Percentiles rank a stretch among this genome's conserved stretches.
Conservation (phyloP, 2,888 invertebrate species). For the Lepidochrysops patricia region DNA sequence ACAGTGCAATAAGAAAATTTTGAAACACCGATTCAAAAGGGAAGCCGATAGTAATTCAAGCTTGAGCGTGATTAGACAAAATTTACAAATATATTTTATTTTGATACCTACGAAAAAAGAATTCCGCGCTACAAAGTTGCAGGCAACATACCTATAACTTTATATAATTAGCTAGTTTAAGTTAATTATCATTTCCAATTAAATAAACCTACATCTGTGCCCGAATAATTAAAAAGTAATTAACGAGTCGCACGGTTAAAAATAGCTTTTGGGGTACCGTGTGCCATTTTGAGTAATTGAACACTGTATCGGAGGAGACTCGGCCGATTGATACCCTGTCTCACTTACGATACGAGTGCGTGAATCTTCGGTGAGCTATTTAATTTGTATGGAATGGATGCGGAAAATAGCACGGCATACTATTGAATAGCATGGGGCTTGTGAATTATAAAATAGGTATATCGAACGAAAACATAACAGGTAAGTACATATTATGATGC, state of each 20-base stretch:
- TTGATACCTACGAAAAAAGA: too few species aligned
- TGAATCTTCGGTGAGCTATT: conserved; percentile 67
- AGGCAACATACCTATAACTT: too few species aligned
- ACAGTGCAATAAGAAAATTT: too few species aligned
- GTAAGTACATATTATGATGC: too few species aligned
- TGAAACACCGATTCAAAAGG: too few species aligned
- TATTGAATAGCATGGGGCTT: neutral
- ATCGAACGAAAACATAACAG: too few species aligned
- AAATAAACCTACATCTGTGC: neutral
- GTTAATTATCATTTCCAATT: neutral
- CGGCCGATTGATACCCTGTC: conserved; percentile 60
- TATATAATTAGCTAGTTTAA: too few species aligned
- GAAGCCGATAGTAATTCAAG: too few species aligned
- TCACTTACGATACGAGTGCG: conserved; percentile 52
- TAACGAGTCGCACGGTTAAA: neutral
- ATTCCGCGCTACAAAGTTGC: too few species aligned
- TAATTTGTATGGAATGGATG: conserved; percentile 51
- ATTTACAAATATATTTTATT: too few species aligned
- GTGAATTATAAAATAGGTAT: too few species aligned
- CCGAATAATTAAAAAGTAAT: conserved; percentile 2
- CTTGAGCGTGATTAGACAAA: too few species aligned
- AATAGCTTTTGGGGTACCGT: conserved; percentile 1
- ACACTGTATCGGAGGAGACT: conserved; percentile 47
- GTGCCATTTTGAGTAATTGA: conserved; percentile 26
- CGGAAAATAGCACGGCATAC: neutral